Evolutionary conservation across 2,113 vertebrate genomes (phyloP), one percentile per base, ranked within the genome.

Genomic region (Kryptolebias marmoratus): DNA sequence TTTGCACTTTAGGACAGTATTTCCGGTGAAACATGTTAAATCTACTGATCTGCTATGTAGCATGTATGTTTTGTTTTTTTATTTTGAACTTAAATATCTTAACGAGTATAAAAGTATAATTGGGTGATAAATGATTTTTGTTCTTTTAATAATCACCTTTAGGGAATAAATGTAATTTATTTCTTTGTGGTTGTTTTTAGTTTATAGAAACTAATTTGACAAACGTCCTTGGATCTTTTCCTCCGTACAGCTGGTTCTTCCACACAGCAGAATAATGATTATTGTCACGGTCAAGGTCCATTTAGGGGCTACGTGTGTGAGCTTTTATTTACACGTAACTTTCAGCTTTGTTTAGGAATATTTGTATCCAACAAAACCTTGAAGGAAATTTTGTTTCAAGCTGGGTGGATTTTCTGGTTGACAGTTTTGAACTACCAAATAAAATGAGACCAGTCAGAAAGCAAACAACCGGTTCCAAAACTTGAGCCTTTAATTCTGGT

Each of bases 401-500:
- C 36, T 59, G 58, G 39, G 39, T 42, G 39, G 8, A 42, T 42
- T 42, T 42, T 42, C 39, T 42, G 39, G 39, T 42, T 8, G 48
- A 59, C 68, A 76, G 12, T 22, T 80, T 74, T 55, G 39, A 69
- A 61, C 58, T 4, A 47, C 16, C 45, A 48, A 76, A 57, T 67
- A 53, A 73, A 70, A 10, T 58, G 10, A 66, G 72, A 54, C 53
- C 69, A 53, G 48, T 68, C 63, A 77, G 45, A 71, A 63, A 68
- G 1, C 36, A 74, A 71, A 70, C 42, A 63, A 9, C 44, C 32
- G 22, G n/a, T 28, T 63, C 62, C 68, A 70, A 49, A 50, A 15
- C 28, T 60, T 65, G 15, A 79, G 68, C 68, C 54, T 83, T 69
- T 66, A 32, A 75, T 69, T 12, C 71, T 36, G 15, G 39, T 42